These are phyloP conservation scores for Semicossyphus pulcher DNA, from an alignment of 2,113 vertebrate species.

Conservation along the genomic window DNA sequence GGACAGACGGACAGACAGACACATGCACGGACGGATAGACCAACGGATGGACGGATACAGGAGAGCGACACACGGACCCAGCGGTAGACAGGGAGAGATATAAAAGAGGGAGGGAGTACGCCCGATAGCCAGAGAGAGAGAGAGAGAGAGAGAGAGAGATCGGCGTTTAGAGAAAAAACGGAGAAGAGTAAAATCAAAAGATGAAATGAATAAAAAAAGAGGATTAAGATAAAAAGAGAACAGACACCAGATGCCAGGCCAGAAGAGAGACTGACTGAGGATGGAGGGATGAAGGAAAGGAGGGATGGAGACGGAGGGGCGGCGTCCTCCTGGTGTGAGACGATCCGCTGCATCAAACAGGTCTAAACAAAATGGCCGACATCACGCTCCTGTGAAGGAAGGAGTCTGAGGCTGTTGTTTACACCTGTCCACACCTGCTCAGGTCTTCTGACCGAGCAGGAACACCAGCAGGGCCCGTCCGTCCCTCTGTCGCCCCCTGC, in stretches of 20 bases:
- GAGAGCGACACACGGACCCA: slow-evolving; percentile 80
- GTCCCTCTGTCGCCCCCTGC: slow-evolving; percentile 25
- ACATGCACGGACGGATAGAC: slow-evolving; percentile 59
- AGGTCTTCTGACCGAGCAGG: slow-evolving; percentile 14
- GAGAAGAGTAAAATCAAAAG: slow-evolving; percentile 54
- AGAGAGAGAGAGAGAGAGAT: slow-evolving; percentile 61
- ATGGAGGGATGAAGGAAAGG: slow-evolving; percentile 70
- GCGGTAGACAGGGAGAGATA: slow-evolving; percentile 80
- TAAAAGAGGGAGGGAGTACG: slow-evolving; percentile 65
- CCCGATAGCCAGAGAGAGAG: slow-evolving; percentile 62
- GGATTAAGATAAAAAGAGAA: slow-evolving; percentile 69
- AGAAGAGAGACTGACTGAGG: slow-evolving; percentile 81
- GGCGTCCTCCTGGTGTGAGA: slow-evolving; percentile 50
- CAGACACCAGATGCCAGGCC: slow-evolving; percentile 84
- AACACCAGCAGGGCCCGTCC: slow-evolving; percentile 37
- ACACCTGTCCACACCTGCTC: slow-evolving; percentile 6
- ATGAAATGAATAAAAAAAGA: slow-evolving; percentile 62
- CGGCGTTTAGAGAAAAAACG: slow-evolving; percentile 42
- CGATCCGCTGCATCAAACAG: slow-evolving; percentile 8
- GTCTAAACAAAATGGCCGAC: slow-evolving; percentile 8
- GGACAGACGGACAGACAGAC: slow-evolving; percentile 68
- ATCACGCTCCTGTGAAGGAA: background rate
- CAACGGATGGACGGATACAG: slow-evolving; percentile 74
- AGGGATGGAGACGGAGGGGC: slow-evolving; percentile 37
- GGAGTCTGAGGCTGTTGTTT: slow-evolving; percentile 32